Conservation (phyloP, 35 echinoderm and acorn worm species). For the Hemicentrotus pulcherrimus region DNA sequence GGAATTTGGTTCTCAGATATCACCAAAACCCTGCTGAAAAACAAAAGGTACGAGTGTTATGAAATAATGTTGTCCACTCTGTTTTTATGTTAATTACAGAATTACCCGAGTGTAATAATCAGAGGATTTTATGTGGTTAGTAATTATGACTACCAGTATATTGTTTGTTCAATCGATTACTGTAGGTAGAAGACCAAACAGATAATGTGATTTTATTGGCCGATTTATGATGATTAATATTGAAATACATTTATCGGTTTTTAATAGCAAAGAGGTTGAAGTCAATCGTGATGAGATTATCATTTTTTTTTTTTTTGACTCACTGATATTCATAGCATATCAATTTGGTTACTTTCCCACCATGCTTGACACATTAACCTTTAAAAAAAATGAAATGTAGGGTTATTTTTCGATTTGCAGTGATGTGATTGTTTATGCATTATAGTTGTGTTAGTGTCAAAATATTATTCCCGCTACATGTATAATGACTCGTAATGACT, state of each 20-base stretch:
- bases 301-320: not conserved
- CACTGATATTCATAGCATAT: not conserved
- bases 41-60: too few species aligned
- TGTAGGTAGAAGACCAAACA: not conserved
- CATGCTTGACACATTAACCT: not conserved
- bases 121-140: not conserved
- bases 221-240: not conserved
- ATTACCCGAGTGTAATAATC: too few species aligned
- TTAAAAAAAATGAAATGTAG: not conserved
- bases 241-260: not conserved
- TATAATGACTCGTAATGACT: too few species aligned
- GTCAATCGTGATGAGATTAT: too few species aligned
- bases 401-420: not conserved
- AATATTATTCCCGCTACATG: not conserved
- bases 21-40: too few species aligned
- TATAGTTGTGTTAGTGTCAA: not conserved
- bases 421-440: not conserved
- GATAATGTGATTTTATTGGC: not conserved
- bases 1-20: too few species aligned
- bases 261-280: too few species aligned
- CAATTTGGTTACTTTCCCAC: not conserved
- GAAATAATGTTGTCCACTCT: too few species aligned
- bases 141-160: not conserved
- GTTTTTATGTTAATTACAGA: too few species aligned
- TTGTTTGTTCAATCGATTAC: not conserved